Conservation (phyloP, 35 echinoderm and acorn worm genomes). For the Chiridota heheva region DNA sequence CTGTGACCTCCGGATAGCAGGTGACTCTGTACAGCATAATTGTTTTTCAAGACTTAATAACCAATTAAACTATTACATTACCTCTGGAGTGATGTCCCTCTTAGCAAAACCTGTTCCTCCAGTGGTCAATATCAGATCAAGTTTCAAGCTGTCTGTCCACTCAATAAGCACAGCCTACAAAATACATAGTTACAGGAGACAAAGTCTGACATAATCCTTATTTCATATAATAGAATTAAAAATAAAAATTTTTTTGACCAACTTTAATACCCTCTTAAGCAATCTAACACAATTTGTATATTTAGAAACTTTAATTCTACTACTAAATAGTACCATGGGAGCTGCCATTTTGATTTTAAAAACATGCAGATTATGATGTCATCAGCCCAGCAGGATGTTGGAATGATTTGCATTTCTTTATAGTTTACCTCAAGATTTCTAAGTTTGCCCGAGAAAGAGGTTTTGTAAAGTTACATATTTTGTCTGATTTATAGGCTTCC, state of each 20-base stretch:
- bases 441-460: background rate
- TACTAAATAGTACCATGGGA: background rate
- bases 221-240: background rate
- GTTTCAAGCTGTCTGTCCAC: constrained; percentile 60
- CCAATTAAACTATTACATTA: no score
- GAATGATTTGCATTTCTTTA: no score
- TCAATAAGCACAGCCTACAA: constrained; percentile 59
- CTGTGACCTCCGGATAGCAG: no score
- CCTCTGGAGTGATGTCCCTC: constrained; percentile 96
- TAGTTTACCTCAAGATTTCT: no score
- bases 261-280: background rate
- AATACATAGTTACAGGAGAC: background rate
- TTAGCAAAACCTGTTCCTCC: constrained; percentile 93
- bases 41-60: no score
- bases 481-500: no score
- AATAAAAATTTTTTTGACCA: background rate
- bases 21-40: no score
- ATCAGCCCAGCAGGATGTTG: no score
- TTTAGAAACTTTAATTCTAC: background rate
- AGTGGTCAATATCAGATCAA: constrained; percentile 87
- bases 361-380: no score
- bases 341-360: background rate
- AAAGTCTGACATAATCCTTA: background rate
- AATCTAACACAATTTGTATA: no score
- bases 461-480: no score